Evolutionary conservation across 2,113 vertebrate species (phyloP).

Genomic region (Myotis yumanensis): DNA sequence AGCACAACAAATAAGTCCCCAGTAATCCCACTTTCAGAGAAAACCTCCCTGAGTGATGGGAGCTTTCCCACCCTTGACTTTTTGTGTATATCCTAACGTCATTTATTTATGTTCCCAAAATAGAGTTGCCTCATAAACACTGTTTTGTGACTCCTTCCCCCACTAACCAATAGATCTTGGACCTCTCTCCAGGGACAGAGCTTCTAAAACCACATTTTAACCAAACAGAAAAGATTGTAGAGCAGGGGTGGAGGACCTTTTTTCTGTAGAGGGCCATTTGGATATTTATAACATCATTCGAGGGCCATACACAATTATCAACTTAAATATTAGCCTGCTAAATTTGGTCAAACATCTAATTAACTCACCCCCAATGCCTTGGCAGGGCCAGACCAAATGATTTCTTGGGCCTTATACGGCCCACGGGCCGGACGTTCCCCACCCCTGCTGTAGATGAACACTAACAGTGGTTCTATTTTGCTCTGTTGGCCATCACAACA

Average conservation of each 20-base stretch:
- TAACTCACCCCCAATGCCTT: too few relatives aligned
- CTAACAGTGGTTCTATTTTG: background rate
- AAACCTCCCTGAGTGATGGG: background rate
- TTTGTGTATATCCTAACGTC: background rate
- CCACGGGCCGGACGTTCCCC: too few relatives aligned
- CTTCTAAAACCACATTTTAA: constrained; percentile 38
- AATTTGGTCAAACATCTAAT: too few relatives aligned
- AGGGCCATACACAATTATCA: too few relatives aligned
- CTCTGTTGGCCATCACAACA: background rate
- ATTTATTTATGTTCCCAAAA: constrained; percentile 43
- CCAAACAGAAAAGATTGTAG: constrained; percentile 7
- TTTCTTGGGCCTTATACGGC: too few relatives aligned
- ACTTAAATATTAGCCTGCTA: too few relatives aligned
- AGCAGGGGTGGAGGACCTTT: too few relatives aligned
- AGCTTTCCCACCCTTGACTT: background rate
- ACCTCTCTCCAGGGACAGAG: constrained; percentile 12
- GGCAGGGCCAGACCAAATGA: too few relatives aligned
- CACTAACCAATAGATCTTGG: constrained; percentile 15
- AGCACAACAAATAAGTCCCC: background rate
- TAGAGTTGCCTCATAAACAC: constrained; percentile 37
- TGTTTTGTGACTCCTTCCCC: background rate
- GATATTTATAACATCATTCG: too few relatives aligned
- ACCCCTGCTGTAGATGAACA: background rate
- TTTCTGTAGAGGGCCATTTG: too few relatives aligned
- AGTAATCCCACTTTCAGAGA: background rate